Evolutionary conservation across 2,888 invertebrate genomes (phyloP), one percentile per base, ranked within the genome.

Genomic region (Lacanobia oleracea): DNA sequence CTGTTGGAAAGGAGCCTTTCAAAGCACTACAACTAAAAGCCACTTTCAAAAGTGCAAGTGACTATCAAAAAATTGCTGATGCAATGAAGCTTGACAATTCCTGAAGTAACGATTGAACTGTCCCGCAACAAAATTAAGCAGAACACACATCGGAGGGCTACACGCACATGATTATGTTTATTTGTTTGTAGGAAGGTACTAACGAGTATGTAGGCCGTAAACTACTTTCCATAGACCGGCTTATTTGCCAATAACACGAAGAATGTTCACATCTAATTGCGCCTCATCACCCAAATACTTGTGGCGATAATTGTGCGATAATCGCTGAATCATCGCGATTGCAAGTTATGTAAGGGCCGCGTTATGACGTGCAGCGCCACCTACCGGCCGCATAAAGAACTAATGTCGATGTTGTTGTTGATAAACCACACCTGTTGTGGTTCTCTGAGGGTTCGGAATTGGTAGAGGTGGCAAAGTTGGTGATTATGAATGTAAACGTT

Each of bases 381-480:
- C 82, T 70, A 82, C 18, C 18, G 18, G 33, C 48, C 21, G 10
- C 54, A 40, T 59, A 54, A 70, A 56, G 72, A 72, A 79, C 72
- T 69, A 72, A 86, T 84, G 84, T 83, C 86, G 89, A 89, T 89
- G 53, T 78, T 75, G 51, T 78, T 75, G 45, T 80, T 78, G 88
- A 89, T 88, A 88, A 87, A 67, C 60, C 77, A 77, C 91, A 91
- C 91, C 91, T 91, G 91, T 91, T 85, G 85, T 57, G 85, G 85
- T 89, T 86, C 81, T 23, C 65, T 48, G 53, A 50, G 85, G 66
- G 18, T 43, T 76, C 9, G 0, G 9, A 63, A 79, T 21, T 0
- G 37, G 9, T 84, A 90, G 90, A 91, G 56, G 23, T 40, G 86
- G 74, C 80, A 37, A 0, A 40, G 14, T 45, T 33, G 9, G 2